Base-by-base conservation (phyloP, 2,113 vertebrate genomes). In the Cryptotis parvus region DNA sequence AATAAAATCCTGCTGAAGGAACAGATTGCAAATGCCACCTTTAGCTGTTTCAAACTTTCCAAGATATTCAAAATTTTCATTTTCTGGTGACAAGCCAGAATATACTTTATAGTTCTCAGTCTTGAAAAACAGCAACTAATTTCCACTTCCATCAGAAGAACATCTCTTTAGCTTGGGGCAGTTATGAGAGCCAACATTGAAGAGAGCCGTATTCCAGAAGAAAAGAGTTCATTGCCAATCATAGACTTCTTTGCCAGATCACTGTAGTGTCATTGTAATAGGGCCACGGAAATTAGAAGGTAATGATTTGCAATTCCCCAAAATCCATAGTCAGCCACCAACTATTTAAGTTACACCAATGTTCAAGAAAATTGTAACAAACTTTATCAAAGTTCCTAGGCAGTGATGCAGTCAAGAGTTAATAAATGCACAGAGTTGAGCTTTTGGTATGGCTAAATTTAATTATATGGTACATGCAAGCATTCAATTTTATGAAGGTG, bases 401-500 rank as follows among this genome's bases (percentile, higher is more conserved):
- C 73, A 97, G 70, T 83, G 77, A 89, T 95, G 75, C 55, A 96
- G 89, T 89, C 69, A 92, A 93, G 89, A 97, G 92, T 96, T 97
- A 98, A 97, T 94, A 95, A 97, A 96, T 84, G 52, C 83, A 95
- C 73, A 90, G 89, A 94, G 83, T 79, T 93, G 88, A 96, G 96
- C 90, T 94, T 97, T 95, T 95, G 80, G 93, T 95, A 41, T 92
- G 92, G 91, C 91, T 96, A 97, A 94, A 97, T 97, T 98, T 98
- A 97, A 98, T 97, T 97, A 97, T 92, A 97, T 95, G 87, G 87
- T 96, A 97, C 94, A 97, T 63, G 82, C 78, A 97, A 97, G 90
- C 95, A 97, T 96, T 97, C 97, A 96, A 78, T 97, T 98, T 98
- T 97, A 97, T 97, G 96, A 96, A 97, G 96, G 96, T 96, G 89